These are phyloP conservation scores for Cygnus buccinator DNA, from an alignment of 2,113 vertebrate genomes.

Conservation along the genomic window DNA sequence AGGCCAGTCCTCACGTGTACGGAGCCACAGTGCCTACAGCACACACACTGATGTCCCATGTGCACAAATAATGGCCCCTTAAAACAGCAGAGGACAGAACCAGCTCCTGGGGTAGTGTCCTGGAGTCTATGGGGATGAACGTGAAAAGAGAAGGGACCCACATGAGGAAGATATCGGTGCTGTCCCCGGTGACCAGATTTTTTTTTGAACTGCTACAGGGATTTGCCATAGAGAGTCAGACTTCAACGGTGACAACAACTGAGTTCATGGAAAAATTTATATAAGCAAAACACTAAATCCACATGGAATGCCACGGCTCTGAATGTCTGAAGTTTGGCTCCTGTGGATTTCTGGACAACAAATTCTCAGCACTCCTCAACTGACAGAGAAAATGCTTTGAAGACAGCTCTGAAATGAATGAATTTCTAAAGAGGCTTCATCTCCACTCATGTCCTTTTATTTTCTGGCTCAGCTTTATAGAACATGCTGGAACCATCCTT, in stretches of 20 bases:
- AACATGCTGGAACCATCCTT: not conserved
- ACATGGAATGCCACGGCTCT: not conserved
- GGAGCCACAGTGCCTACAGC: not conserved
- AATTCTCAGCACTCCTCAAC: not conserved
- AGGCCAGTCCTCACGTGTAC: not conserved
- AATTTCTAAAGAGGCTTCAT: not conserved
- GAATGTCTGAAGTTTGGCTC: not conserved
- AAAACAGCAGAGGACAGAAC: not conserved
- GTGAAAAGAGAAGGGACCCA: not conserved
- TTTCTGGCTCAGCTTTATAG: slow-evolving; percentile 1
- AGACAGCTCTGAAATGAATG: not conserved
- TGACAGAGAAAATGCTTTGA: not conserved
- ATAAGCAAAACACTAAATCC: not conserved
- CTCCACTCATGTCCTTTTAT: not conserved
- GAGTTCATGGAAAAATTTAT: not conserved
- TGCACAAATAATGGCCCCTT: not conserved
- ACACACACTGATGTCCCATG: not conserved
- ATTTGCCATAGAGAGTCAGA: not conserved
- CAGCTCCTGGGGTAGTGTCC: not conserved
- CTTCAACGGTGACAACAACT: not conserved
- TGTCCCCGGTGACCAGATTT: not conserved
- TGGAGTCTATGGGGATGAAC: not conserved
- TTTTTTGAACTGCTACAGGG: not conserved
- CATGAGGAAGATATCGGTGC: fast-evolving
- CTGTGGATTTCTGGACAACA: not conserved